Evolutionary conservation across 2,888 invertebrate genomes (phyloP), one percentile per base, ranked within the genome.

Genomic region (Sarcophaga subvicina): DNA sequence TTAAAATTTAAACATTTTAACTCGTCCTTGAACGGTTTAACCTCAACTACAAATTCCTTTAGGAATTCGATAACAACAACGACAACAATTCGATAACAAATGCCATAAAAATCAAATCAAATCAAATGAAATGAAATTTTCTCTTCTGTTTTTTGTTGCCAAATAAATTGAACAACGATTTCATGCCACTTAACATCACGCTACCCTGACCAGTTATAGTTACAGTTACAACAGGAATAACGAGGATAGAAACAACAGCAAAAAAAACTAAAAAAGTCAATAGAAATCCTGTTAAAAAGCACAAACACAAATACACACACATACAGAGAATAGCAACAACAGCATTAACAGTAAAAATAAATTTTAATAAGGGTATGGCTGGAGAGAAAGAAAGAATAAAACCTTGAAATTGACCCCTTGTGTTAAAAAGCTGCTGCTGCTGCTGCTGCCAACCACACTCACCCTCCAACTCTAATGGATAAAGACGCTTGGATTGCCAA

Each of bases 101-200:
- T 83, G 64, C 22, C 37, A 27, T 69, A 62, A 82, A 62, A 69
- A 12, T 14, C 14, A 54, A 54, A 14, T 37, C 6, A 37, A 37
- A 37, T 37, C 4, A 76, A 54, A 54, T 47, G n/a, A 22, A 71
- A 76, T 54, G n/a, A 64, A 76, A 66, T 64, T 83, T 83, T 75
- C 73, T 47, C 63, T 75, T 4, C 37, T 37, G 10, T 54, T 54
- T 54, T 54, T 14, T 17, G 54, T 14, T 37, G 37, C 45, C 63
- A 71, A 80, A 80, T 80, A 84, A 87, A 87, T 87, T 87, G 76
- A 79, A 75, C 84, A 79, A 75, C 84, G 45, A 79, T 84, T 81
- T 87, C 79, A 84, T 84, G 87, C 76, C 84, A 87, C 87, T 87
- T 87, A 79, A n/a, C 20, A 59, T 20, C 37, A 37, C 17, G 22